Evolutionary conservation across 2,888 invertebrate genomes (phyloP).

Genomic region (Boloria euphrosyne): DNA sequence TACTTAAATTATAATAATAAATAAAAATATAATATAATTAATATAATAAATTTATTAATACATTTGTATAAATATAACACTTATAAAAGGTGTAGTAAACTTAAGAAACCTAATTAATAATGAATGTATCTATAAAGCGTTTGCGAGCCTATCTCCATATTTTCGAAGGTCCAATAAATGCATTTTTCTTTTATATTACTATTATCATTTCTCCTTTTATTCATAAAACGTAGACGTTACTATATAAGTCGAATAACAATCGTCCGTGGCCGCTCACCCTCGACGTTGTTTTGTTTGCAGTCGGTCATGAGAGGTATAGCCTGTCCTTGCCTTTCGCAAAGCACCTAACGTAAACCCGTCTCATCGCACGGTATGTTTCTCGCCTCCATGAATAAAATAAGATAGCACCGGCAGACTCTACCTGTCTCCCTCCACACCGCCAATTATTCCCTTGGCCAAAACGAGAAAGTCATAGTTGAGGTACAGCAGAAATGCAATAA

Average conservation of each 20-base stretch:
- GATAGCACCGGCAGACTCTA: conserved; percentile 59
- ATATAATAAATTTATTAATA: too few relatives aligned
- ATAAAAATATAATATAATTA: too few relatives aligned
- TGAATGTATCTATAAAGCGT: not conserved
- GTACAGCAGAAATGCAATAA: conserved; percentile 67
- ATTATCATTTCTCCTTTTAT: conserved; percentile 57
- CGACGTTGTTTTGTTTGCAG: conserved; percentile 63
- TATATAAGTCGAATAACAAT: conserved; percentile 71
- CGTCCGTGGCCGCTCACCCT: conserved; percentile 64
- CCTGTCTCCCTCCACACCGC: conserved; percentile 57
- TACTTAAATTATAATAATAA: too few relatives aligned
- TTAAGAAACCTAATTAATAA: not conserved
- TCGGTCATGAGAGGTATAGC: conserved; percentile 55
- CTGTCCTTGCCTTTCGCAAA: conserved; percentile 60
- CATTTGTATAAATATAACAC: too few relatives aligned
- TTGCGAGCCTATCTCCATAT: not conserved
- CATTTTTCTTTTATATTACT: conserved; percentile 63
- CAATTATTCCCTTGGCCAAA: conserved; percentile 47
- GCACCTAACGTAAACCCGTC: conserved; percentile 56
- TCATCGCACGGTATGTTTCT: conserved; percentile 53
- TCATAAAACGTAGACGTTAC: conserved; percentile 52
- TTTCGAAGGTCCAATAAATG: conserved; percentile 60
- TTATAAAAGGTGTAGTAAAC: too few relatives aligned
- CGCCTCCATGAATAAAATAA: conserved; percentile 72
- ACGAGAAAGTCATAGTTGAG: conserved; percentile 51